Base-by-base conservation (phyloP, 2,888 invertebrate species). In the Octodonta nipae region DNA sequence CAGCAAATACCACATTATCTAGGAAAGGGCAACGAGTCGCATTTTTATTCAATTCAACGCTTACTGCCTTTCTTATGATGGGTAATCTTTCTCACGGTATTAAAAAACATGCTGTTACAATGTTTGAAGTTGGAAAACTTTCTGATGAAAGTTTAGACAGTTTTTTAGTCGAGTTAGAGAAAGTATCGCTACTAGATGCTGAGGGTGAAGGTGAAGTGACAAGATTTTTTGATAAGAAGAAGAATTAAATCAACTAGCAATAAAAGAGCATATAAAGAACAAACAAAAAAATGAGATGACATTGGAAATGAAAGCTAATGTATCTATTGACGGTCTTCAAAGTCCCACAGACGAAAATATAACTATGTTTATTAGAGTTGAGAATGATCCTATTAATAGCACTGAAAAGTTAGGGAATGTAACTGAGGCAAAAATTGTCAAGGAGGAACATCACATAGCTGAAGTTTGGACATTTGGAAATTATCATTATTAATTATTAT, bases 41-140 rank as follows among this genome's bases (percentile, higher is more conserved):
- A 0, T 85, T 95, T 47, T 64, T 95, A 4, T 95, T 91, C 55
- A 93, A 95, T 63, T 93, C 93, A 0, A 89, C 92, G 0, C 65
- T 95, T 4, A 92, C 93, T 0, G 95, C 95, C 0, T 95, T 91
- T 54, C 73, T 95, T 2, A 95, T 95, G 95, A 95, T 95, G 93
- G 93, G 95, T 1, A 95, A 95, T 61, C 65, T 95, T 6, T 91
- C 92, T 12, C 87, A 87, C 38, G 89, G 89, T 16, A 62, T 93
- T 29, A 93, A 93, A 63, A 89, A 85, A 55, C 93, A 95, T 58
- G 95, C 93, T 0, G 93, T 95, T 1, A 95, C 93, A 1, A 79
- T 95, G 76, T 95, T 95, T 58, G 95, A 95, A 67, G 93, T 93
- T 5, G 95, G 95, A 1, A 95, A 95, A 62, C 64, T 95, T 32